Conservation (phyloP, 1,140 invertebrate genomes). For the Drosophila sucinea region DNA sequence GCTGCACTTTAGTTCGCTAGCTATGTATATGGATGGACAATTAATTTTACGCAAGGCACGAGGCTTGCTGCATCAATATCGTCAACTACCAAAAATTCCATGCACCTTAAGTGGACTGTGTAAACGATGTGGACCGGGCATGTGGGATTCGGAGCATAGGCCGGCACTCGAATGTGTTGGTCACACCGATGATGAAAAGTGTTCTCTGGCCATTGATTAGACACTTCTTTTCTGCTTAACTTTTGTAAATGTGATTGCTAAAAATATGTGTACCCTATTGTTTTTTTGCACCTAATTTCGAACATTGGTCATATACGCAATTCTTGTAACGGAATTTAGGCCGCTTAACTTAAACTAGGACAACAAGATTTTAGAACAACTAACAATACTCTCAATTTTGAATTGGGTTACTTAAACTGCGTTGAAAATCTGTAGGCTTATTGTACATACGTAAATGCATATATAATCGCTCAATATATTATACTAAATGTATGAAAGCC, state of each 20-base stretch:
- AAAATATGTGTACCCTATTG: not conserved
- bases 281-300: not conserved
- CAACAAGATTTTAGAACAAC: not conserved
- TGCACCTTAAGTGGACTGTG: slow-evolving; percentile 94
- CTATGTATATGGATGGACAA: slow-evolving; percentile 98
- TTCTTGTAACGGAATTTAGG: not conserved
- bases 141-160: slow-evolving; percentile 95
- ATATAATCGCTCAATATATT: slow-evolving; percentile 6
- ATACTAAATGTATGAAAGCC: not conserved
- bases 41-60: slow-evolving; percentile 95
- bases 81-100: slow-evolving; percentile 92
- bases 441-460: not conserved
- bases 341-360: not conserved
- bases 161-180: slow-evolving; percentile 89
- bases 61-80: slow-evolving; percentile 94
- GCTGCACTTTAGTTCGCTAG: slow-evolving; percentile 95
- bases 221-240: not conserved
- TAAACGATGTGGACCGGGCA: slow-evolving; percentile 93
- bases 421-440: not conserved
- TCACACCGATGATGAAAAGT: slow-evolving; percentile 83
- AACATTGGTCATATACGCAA: not conserved
- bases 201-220: slow-evolving; percentile 83
- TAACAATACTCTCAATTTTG: not conserved
- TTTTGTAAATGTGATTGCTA: slow-evolving; percentile 4
- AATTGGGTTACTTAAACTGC: not conserved